Percentiles rank a stretch among this genome's conserved stretches.
These are phyloP conservation scores for Dipodomys merriami DNA, from an alignment of 2,113 vertebrate genomes.

Conservation along the genomic window DNA sequence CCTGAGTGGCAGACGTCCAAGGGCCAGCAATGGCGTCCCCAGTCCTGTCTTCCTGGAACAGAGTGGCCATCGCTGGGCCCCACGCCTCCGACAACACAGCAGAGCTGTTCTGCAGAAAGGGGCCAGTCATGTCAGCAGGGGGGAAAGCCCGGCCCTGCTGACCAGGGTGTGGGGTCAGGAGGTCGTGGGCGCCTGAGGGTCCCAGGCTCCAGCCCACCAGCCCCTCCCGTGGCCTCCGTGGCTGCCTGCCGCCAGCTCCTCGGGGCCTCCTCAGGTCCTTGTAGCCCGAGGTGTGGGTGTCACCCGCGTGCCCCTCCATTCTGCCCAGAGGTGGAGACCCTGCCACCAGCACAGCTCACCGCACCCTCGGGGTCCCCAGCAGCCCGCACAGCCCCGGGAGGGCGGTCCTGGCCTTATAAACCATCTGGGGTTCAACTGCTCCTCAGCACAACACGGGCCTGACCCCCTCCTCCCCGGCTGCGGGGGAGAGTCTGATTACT, in stretches of 20 bases:
- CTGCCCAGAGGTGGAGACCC: background rate
- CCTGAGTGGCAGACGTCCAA: conserved; percentile 59
- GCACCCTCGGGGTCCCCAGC: background rate
- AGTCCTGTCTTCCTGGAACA: conserved; percentile 56
- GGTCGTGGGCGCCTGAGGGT: too few relatives aligned
- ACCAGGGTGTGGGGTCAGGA: too few relatives aligned
- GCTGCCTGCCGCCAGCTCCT: background rate
- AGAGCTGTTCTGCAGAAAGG: conserved; percentile 66
- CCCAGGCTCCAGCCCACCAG: too few relatives aligned
- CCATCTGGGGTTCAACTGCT: background rate
- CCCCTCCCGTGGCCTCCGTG: too few relatives aligned
- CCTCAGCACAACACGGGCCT: background rate
- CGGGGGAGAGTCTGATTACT: background rate
- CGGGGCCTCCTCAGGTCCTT: too few relatives aligned
- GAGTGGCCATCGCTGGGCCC: conserved; percentile 47
- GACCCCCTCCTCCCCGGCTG: too few relatives aligned
- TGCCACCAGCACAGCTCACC: conserved; percentile 38
- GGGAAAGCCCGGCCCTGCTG: too few relatives aligned
- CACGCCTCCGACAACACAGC: conserved; percentile 72
- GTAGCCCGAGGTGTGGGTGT: background rate
- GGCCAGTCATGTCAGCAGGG: conserved; percentile 56
- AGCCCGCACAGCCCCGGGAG: background rate
- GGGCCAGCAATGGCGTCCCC: background rate
- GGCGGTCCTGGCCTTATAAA: background rate
- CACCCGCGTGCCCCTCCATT: background rate